Conservation (phyloP, 2,888 invertebrate species). For the Drosophila anomalata region DNA sequence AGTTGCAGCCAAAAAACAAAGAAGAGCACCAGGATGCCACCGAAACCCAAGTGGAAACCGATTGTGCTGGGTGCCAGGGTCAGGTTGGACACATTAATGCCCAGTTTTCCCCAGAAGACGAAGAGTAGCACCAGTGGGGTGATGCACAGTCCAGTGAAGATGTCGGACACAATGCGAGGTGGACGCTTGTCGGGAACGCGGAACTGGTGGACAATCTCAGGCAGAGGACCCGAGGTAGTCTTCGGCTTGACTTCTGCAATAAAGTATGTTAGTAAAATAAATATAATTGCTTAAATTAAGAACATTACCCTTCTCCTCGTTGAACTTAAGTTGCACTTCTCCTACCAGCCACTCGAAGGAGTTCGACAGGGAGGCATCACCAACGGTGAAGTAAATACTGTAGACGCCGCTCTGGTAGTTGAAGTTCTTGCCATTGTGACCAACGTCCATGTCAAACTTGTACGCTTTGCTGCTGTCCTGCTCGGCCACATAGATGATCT, state of each 20-base stretch:
- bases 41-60: slow-evolving; percentile 95
- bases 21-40: slow-evolving; percentile 95
- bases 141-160: slow-evolving; percentile 93
- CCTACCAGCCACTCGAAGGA: slow-evolving; percentile 95
- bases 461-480: slow-evolving; percentile 91
- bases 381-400: slow-evolving; percentile 92
- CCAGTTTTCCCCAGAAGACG: slow-evolving; percentile 93
- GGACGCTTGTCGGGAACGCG: slow-evolving; percentile 96
- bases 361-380: slow-evolving; percentile 95
- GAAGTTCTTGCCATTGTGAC: slow-evolving; percentile 91
- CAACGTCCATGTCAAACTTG: slow-evolving; percentile 96
- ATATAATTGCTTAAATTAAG: neutral
- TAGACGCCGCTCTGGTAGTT: slow-evolving; percentile 91
- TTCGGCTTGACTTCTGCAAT: slow-evolving; percentile 65
- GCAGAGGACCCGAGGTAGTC: slow-evolving; percentile 84
- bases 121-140: slow-evolving; percentile 93
- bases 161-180: slow-evolving; percentile 92
- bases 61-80: slow-evolving; percentile 91
- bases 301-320: slow-evolving; percentile 82
- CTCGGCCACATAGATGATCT: slow-evolving; percentile 97
- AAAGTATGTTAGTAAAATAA: neutral
- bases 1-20: slow-evolving; percentile 95
- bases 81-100: slow-evolving; percentile 93
- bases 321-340: slow-evolving; percentile 90
- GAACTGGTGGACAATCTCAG: slow-evolving; percentile 92